Conservation (phyloP, 2,888 invertebrate species). For the Parascotia fuliginaria region DNA sequence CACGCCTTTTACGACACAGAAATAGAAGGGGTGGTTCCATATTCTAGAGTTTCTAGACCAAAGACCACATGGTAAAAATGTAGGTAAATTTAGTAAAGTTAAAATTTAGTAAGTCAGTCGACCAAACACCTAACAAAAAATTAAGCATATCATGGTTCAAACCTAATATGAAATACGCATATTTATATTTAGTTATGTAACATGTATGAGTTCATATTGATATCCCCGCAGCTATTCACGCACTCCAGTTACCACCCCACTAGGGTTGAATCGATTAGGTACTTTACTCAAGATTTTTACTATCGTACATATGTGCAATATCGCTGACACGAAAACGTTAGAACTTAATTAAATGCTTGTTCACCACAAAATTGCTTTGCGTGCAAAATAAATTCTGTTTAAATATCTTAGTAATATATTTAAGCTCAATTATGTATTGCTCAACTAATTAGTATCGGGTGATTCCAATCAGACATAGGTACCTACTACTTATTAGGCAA, state of each 20-base stretch:
- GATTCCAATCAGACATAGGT: no score
- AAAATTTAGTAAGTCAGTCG: no score
- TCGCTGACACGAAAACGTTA: background rate
- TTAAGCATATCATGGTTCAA: background rate
- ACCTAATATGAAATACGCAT: background rate
- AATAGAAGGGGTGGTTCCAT: no score
- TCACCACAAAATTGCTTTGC: background rate
- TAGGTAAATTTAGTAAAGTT: no score
- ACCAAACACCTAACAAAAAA: no score
- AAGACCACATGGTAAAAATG: no score
- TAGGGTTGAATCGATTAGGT: slow-evolving; percentile 34
- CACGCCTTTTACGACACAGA: no score
- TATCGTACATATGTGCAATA: slow-evolving; percentile 18
- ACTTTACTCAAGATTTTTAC: slow-evolving; percentile 27
- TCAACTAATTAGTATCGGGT: no score
- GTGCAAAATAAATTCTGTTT: background rate
- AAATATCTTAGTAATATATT: background rate
- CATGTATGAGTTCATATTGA: slow-evolving; percentile 15
- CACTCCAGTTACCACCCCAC: slow-evolving; percentile 51
- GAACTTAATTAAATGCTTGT: background rate
- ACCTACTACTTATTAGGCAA: no score
- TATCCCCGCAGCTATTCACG: slow-evolving; percentile 44
- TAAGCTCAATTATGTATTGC: background rate
- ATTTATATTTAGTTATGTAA: background rate
- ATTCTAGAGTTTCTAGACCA: no score